These are phyloP conservation scores for Acipenser transmontanus DNA, from an alignment of 2,797 vertebrate species.

Conservation along the genomic window DNA sequence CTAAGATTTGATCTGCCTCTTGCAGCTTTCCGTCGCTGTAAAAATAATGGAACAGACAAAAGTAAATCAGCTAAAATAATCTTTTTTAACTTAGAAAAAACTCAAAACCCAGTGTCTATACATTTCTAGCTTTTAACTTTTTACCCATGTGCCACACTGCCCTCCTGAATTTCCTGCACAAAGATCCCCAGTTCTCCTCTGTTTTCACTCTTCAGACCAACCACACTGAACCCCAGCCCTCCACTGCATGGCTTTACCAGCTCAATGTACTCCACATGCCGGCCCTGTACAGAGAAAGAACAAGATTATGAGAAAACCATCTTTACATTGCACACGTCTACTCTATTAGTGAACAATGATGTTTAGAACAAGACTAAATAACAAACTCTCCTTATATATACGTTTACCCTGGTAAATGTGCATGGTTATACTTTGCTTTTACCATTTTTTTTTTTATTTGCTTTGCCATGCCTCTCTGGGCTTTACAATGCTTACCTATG, in stretches of 20 bases:
- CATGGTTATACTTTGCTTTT: too few species aligned
- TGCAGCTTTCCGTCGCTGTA: constrained; percentile 84
- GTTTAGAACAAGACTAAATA: too few species aligned
- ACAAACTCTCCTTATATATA: too few species aligned
- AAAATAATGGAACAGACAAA: background rate
- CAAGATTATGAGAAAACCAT: too few species aligned
- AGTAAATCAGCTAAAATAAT: background rate
- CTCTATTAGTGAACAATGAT: too few species aligned
- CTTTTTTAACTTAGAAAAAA: background rate
- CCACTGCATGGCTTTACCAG: constrained; percentile 79
- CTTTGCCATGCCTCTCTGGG: too few species aligned
- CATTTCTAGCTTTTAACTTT: constrained; percentile 14
- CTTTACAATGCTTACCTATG: too few species aligned
- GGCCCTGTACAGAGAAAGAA: constrained; percentile 60
- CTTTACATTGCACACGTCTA: too few species aligned
- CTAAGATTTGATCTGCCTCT: constrained; percentile 92
- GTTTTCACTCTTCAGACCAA: constrained; percentile 89
- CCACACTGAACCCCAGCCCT: constrained; percentile 91
- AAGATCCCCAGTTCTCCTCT: constrained; percentile 93
- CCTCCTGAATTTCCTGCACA: constrained; percentile 90
- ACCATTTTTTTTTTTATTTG: too few species aligned
- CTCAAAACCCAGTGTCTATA: background rate
- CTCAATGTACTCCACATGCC: constrained; percentile 75
- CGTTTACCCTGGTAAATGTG: too few species aligned
- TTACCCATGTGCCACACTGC: constrained; percentile 87